Percentiles rank a stretch among this genome's conserved stretches.
These are phyloP conservation scores for Turritopsis rubra DNA, from an alignment of 30 jellyfish, hydroid and myxozoan species.

Conservation along the genomic window DNA sequence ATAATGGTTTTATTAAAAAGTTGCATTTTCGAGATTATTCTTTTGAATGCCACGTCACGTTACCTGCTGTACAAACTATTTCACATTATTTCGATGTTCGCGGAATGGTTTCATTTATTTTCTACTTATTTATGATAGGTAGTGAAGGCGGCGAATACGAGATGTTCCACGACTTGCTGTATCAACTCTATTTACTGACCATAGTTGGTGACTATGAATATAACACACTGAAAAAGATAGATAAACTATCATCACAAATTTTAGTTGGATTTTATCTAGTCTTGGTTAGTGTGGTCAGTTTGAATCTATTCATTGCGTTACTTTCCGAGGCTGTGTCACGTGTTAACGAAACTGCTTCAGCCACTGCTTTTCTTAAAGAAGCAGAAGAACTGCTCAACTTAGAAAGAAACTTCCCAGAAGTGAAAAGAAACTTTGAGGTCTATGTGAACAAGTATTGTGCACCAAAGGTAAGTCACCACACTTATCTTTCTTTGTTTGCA, in stretches of 20 bases:
- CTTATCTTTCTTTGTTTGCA: no score
- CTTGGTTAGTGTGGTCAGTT: slow-evolving; percentile 18
- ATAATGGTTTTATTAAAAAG: no score
- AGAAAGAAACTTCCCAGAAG: slow-evolving; percentile 1
- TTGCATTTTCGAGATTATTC: no score
- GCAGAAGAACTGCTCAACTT: slow-evolving; percentile 9
- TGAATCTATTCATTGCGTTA: slow-evolving; percentile 22
- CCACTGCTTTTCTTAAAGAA: slow-evolving; percentile 13
- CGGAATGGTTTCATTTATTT: no score
- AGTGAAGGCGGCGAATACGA: slow-evolving; percentile 23
- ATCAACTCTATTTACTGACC: slow-evolving; percentile 20
- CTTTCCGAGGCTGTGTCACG: slow-evolving; percentile 20
- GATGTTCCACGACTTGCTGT: neutral
- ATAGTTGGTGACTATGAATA: slow-evolving; percentile 22
- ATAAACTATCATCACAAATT: neutral
- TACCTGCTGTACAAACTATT: no score
- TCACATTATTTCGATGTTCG: no score
- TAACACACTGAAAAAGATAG: neutral
- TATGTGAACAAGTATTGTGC: slow-evolving; percentile 13
- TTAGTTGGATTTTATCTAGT: slow-evolving; percentile 21
- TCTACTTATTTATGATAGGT: neutral
- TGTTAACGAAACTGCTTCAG: slow-evolving; percentile 14
- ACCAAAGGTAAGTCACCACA: neutral
- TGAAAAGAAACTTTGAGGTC: neutral
- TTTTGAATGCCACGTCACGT: no score